A percentile compares a stretch with the other conserved stretches of the same genome.
Evolutionary conservation across 1,140 invertebrate genomes (phyloP).

Genomic region (Dinoponera quadriceps): DNA sequence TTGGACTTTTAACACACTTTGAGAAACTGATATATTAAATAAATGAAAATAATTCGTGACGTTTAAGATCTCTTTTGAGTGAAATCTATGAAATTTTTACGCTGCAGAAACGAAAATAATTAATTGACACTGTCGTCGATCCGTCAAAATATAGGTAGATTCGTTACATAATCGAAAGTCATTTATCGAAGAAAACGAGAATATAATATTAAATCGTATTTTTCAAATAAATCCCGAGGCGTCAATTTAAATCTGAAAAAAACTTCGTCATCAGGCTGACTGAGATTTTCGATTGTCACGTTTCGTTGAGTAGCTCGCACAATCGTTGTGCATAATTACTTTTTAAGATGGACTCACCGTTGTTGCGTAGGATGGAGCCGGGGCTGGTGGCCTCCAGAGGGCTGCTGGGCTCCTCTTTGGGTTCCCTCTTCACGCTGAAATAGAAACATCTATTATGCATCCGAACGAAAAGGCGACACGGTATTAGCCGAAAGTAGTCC

Average conservation of each 20-base stretch:
- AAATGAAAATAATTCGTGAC: not conserved
- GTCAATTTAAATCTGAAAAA: too few species aligned
- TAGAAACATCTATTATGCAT: constrained; percentile 82
- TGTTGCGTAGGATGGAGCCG: constrained; percentile 84
- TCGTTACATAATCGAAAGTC: not conserved
- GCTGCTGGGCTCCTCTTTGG: constrained; percentile 86
- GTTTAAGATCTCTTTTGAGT: not conserved
- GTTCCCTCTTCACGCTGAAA: constrained; percentile 87
- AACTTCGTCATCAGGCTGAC: too few species aligned
- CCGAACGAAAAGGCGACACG: constrained; percentile 48
- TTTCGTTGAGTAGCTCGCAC: not conserved
- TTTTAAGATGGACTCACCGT: constrained; percentile 80
- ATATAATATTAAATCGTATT: too few species aligned
- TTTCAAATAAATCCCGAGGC: too few species aligned
- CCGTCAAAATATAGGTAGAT: too few species aligned
- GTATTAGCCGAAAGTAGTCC: constrained; percentile 62
- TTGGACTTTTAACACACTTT: not conserved
- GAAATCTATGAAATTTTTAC: not conserved
- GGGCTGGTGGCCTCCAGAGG: constrained; percentile 87
- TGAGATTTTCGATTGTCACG: too few species aligned
- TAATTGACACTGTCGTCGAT: not conserved
- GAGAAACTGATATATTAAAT: constrained; percentile 1
- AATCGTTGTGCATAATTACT: constrained; percentile 23
- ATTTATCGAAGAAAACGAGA: not conserved
- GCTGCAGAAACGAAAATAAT: not conserved